Conservation (phyloP, 1,140 invertebrate genomes). For the Rhyacophila brunnea region DNA sequence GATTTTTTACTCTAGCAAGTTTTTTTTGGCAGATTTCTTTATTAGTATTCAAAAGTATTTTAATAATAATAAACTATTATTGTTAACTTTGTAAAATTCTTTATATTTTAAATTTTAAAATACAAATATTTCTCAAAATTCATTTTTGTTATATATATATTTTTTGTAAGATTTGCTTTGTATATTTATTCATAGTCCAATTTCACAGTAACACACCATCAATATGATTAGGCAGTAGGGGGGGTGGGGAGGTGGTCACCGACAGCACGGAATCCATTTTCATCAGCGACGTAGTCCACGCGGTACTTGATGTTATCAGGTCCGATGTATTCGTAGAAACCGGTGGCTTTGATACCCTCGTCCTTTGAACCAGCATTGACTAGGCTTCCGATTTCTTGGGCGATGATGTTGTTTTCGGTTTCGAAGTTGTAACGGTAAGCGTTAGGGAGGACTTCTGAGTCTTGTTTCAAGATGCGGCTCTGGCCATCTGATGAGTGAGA, state of each 20-base stretch:
- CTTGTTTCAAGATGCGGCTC: slow-evolving; percentile 12
- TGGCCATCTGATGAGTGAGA: slow-evolving; percentile 7
- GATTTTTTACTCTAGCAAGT: no score
- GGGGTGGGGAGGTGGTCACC: slow-evolving; percentile 52
- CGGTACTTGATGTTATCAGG: slow-evolving; percentile 57
- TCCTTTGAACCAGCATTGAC: slow-evolving; percentile 56
- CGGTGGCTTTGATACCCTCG: slow-evolving; percentile 63
- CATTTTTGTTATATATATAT: no score
- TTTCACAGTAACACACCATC: no score
- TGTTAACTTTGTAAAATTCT: no score
- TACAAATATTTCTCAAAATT: no score
- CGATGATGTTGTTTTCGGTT: slow-evolving; percentile 49
- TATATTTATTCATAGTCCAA: background rate
- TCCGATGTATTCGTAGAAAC: slow-evolving; percentile 60
- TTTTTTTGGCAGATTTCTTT: no score
- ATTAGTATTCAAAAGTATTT: no score
- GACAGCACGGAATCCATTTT: slow-evolving; percentile 63
- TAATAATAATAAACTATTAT: no score
- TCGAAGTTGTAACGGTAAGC: slow-evolving; percentile 44
- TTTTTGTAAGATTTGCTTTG: background rate
- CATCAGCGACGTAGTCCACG: slow-evolving; percentile 64
- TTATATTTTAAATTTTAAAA: no score
- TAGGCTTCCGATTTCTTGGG: slow-evolving; percentile 48
- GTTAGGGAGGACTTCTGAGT: slow-evolving; percentile 39
- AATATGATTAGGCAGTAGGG: slow-evolving; percentile 15